A percentile compares a stretch with the other conserved stretches of the same genome.
These are phyloP conservation scores for Drosophila meridionalis DNA, from an alignment of 2,888 invertebrate species.

Conservation along the genomic window DNA sequence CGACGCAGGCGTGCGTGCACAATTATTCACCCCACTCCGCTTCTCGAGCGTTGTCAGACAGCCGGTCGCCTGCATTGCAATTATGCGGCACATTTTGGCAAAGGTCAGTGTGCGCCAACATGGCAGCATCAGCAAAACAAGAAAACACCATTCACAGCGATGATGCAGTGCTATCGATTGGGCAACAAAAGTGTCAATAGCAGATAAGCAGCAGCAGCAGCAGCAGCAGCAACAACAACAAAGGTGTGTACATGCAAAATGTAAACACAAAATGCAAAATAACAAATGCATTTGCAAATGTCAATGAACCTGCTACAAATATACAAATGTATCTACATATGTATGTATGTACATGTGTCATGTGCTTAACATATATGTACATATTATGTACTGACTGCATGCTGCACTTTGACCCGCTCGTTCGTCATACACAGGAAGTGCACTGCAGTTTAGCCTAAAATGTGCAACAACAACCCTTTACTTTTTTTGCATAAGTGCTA, in stretches of 20 bases:
- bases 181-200: constrained; percentile 25
- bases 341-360: not conserved
- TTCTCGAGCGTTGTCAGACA: constrained; percentile 46
- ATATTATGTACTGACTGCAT: not conserved
- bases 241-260: constrained; percentile 42
- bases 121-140: constrained; percentile 21
- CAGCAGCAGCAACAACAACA: constrained; percentile 6
- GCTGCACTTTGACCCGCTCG: constrained; percentile 7
- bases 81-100: constrained; percentile 43
- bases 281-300: constrained; percentile 49
- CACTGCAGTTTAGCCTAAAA: constrained; percentile 55
- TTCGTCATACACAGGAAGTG: constrained; percentile 34
- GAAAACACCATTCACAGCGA: constrained; percentile 29
- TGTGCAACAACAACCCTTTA: constrained; percentile 46
- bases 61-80: constrained; percentile 48
- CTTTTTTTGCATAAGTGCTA: constrained; percentile 15
- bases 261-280: constrained; percentile 43
- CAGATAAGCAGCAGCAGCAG: constrained; percentile 7
- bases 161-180: constrained; percentile 59
- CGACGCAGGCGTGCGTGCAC: constrained; percentile 16
- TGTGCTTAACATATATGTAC: not conserved
- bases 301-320: constrained; percentile 50
- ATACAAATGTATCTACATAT: not conserved
- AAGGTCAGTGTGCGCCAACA: constrained; percentile 46
- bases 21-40: constrained; percentile 9